Base-by-base conservation (phyloP, 2,888 invertebrate genomes). In the Cantharis rustica region DNA sequence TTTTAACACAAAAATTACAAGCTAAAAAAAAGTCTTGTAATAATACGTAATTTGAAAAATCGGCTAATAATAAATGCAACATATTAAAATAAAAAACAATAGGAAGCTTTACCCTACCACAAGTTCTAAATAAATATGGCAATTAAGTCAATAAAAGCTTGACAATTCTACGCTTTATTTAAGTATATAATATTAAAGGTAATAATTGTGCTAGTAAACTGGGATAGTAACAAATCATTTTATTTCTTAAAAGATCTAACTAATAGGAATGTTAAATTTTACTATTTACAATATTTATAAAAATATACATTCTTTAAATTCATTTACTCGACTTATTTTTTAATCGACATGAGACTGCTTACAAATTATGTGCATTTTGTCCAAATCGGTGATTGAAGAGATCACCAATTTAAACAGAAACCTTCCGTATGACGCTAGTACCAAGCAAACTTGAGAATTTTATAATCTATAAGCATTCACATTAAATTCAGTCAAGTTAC, bases 241-340 rank as follows among this genome's bases (percentile, higher is more conserved):
- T 47, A 13, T 47, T 47, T 20, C n/a, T 66, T 20, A 66, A 80
- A 77, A 79, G 79, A 81, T 73, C 71, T 78, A 78, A 47, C 78
- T 78, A 78, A 80, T 84, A 85, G 86, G 86, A 86, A 86, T 86
- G 86, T 85, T 84, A 78, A 84, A 84, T 81, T 81, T 81, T 78
- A 80, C 78, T 84, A 85, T 86, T 83, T 85, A 86, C 86, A 86
- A 79, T 84, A 84, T 85, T 84, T 86, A 86, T 86, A 86, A 86
- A 86, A 86, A 86, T 86, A 85, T 86, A 85, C 85, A 84, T 82
- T 73, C 73, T 68, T 73, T 77, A 47, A 17, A 47, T 17, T 66
- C 66, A 75, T 71, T 66, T 75, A 74, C 69, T 70, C 47, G 63
- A 69, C 16, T 68, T 70, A 69, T 61, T 69, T 26, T 70, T 69